Conservation (phyloP, 2,113 vertebrate species). For the Elachura formosa region DNA sequence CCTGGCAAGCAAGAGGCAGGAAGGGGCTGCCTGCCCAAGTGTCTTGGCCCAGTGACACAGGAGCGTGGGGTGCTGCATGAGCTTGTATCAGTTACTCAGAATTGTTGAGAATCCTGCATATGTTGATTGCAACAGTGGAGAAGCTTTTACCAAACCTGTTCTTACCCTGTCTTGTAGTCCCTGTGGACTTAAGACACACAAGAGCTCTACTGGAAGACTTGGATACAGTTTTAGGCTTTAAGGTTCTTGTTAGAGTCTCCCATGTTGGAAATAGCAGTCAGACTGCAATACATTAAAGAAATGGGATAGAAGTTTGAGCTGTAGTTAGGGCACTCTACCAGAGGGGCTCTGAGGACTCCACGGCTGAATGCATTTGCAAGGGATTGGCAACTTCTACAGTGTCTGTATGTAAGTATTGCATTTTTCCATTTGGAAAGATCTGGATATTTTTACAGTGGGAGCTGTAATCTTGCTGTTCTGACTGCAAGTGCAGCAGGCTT, state of each 20-base stretch:
- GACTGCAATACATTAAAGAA: background rate
- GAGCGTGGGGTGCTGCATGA: too few relatives aligned
- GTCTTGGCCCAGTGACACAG: background rate
- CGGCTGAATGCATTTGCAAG: background rate
- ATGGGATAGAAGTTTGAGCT: rapidly evolving
- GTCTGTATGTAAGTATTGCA: background rate
- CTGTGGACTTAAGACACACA: background rate
- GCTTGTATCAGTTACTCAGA: background rate
- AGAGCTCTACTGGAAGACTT: background rate
- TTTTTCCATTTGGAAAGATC: background rate
- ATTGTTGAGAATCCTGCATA: background rate
- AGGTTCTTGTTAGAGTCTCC: background rate
- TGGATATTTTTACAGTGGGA: background rate
- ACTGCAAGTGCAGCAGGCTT: background rate
- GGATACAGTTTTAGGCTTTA: background rate
- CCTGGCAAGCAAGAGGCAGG: background rate
- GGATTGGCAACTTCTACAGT: background rate
- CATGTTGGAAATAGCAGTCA: background rate
- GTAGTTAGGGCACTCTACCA: background rate
- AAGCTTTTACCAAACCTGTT: background rate
- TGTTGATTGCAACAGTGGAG: background rate
- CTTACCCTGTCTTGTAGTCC: background rate
- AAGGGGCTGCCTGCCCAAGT: background rate
- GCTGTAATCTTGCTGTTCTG: background rate
- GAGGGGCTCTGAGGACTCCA: background rate